Percentiles rank a stretch among this genome's conserved stretches.
Evolutionary conservation across 1,140 invertebrate genomes (phyloP).

Genomic region (Drosophila ogumai): DNA sequence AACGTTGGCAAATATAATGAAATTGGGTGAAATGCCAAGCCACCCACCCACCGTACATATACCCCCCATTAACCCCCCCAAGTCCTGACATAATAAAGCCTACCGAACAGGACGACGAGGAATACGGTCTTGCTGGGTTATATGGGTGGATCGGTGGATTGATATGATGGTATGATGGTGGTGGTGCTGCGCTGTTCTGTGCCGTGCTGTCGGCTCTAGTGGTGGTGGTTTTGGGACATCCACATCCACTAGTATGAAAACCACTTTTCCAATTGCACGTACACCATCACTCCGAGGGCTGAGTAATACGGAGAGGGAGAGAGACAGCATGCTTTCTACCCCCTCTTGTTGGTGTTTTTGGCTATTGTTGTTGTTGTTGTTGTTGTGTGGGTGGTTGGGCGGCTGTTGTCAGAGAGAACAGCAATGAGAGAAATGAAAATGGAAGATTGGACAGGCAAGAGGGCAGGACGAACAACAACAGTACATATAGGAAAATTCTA

Average conservation of each 20-base stretch:
- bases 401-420: constrained; percentile 32
- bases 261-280: constrained; percentile 82
- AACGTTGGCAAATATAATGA: constrained; percentile 84
- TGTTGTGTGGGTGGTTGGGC: constrained; percentile 28
- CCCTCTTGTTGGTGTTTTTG: constrained; percentile 1
- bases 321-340: constrained; percentile 35
- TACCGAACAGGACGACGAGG: constrained; percentile 62
- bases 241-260: constrained; percentile 71
- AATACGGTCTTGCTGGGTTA: constrained; percentile 29
- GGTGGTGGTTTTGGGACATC: constrained; percentile 66
- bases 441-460: constrained; percentile 52
- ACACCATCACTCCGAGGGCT: constrained; percentile 56
- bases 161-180: constrained; percentile 15
- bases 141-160: constrained; percentile 33
- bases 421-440: constrained; percentile 74
- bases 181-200: constrained; percentile 4
- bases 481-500: constrained; percentile 14
- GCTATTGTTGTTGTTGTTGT: constrained; percentile 38
- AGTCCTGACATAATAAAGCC: constrained; percentile 78
- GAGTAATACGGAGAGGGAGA: constrained; percentile 31
- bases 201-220: constrained; percentile 1
- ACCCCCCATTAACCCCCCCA: constrained; percentile 6
- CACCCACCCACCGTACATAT: constrained; percentile 20
- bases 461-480: constrained; percentile 1
- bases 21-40: constrained; percentile 77